Evolutionary conservation across 2,888 invertebrate genomes (phyloP).

Genomic region (Drosophila borealis): DNA sequence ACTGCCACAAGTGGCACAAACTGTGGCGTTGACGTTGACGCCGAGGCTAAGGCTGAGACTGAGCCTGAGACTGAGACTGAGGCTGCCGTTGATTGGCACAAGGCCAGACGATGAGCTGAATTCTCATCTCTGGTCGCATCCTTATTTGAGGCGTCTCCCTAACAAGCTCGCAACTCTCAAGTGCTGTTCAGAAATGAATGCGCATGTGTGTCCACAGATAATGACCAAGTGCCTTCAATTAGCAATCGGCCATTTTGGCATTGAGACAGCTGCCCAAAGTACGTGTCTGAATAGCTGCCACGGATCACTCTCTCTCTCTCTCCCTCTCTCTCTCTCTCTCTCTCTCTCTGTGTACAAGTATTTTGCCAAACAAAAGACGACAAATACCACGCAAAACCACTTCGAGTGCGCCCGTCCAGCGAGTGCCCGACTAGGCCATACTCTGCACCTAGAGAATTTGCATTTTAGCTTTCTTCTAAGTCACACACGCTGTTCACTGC

Average conservation of each 20-base stretch:
- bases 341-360: background rate
- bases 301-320: constrained; percentile 3
- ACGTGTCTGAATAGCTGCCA: constrained; percentile 35
- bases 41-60: constrained; percentile 47
- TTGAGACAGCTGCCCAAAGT: constrained; percentile 28
- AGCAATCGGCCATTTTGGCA: constrained; percentile 64
- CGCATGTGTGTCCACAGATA: constrained; percentile 62
- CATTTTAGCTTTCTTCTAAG: no score
- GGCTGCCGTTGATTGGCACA: constrained; percentile 74
- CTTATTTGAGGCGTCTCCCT: constrained; percentile 44
- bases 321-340: no score
- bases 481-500: no score
- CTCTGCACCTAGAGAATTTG: no score
- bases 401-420: no score
- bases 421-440: no score
- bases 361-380: constrained; percentile 1
- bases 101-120: constrained; percentile 59
- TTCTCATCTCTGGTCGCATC: constrained; percentile 10
- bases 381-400: background rate
- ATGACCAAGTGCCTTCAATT: constrained; percentile 78
- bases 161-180: constrained; percentile 70
- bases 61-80: no score
- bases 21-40: constrained; percentile 21
- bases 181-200: constrained; percentile 58
- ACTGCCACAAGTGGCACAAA: constrained; percentile 72